A percentile compares a stretch with the other conserved stretches of the same genome.
Evolutionary conservation across 1,140 invertebrate species (phyloP).

Genomic region (Sitobion miscanthi): DNA sequence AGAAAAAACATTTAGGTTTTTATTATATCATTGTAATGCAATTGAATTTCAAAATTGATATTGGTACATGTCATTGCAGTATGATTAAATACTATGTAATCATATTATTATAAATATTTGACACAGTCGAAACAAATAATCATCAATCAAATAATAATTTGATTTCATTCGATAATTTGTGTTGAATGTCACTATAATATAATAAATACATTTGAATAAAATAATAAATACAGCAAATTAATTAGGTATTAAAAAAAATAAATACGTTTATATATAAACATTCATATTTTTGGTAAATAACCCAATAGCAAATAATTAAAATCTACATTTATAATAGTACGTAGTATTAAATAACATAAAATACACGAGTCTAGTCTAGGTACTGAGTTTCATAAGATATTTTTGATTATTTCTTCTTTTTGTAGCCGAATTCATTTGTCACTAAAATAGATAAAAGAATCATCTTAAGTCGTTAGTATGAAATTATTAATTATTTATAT

Average conservation of each 20-base stretch:
- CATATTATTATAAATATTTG: neutral
- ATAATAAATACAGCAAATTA: conserved; percentile 4
- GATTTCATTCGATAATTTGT: neutral
- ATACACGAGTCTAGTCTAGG: neutral
- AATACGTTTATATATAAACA: neutral
- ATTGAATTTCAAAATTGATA: neutral
- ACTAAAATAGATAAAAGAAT: conserved; percentile 18
- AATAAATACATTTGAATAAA: conserved; percentile 8
- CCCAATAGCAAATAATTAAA: neutral
- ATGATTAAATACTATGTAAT: conserved; percentile 6
- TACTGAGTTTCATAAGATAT: neutral
- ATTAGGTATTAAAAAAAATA: neutral
- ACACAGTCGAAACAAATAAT: neutral
- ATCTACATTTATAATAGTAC: neutral
- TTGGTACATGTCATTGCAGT: neutral
- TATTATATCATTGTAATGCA: neutral
- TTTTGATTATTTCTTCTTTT: conserved; percentile 44
- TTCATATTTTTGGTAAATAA: neutral
- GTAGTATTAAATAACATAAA: conserved; percentile 1
- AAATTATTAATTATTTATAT: neutral
- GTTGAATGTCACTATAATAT: neutral
- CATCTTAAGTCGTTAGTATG: neutral
- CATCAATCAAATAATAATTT: conserved; percentile 5
- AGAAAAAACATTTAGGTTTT: neutral
- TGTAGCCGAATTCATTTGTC: conserved; percentile 47